Conservation (phyloP, 2,113 vertebrate species). For the Mormoops blainvillei region DNA sequence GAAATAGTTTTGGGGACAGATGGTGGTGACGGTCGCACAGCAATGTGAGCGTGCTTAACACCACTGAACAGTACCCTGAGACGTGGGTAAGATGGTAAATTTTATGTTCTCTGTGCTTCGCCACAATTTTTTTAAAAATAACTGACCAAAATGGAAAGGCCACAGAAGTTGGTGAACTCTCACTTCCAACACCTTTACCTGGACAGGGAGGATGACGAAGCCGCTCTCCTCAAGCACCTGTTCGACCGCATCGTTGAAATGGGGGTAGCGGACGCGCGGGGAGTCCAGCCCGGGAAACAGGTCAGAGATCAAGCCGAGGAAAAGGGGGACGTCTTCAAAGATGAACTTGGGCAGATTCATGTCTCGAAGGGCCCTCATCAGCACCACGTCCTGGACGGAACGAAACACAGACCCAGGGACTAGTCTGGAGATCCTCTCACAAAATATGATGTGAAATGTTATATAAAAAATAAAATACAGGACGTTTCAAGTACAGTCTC, state of each 20-base stretch:
- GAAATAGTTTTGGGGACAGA: not conserved
- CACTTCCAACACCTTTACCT: conserved; percentile 79
- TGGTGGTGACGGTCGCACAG: not conserved
- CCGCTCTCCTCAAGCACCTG: conserved; percentile 84
- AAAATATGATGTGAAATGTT: rapidly evolving
- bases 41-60: not conserved
- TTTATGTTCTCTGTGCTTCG: not conserved
- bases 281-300: conserved; percentile 95
- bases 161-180: not conserved
- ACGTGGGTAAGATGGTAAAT: too few relatives aligned
- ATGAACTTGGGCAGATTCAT: conserved; percentile 99
- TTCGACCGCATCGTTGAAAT: conserved; percentile 92
- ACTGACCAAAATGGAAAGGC: too few relatives aligned
- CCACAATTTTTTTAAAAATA: not conserved
- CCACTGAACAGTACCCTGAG: not conserved
- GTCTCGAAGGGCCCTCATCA: conserved; percentile 96
- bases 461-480: rapidly evolving
- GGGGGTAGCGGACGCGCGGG: conserved; percentile 91
- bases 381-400: conserved; percentile 89
- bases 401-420: not conserved
- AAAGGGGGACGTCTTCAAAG: conserved; percentile 96
- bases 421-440: not conserved
- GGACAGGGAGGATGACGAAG: conserved; percentile 85
- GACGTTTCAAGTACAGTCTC: not conserved
- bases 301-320: conserved; percentile 94